A percentile compares a stretch with the other conserved stretches of the same genome.
These are phyloP conservation scores for Centropristis striata DNA, from an alignment of 2,113 vertebrate genomes.

Conservation along the genomic window DNA sequence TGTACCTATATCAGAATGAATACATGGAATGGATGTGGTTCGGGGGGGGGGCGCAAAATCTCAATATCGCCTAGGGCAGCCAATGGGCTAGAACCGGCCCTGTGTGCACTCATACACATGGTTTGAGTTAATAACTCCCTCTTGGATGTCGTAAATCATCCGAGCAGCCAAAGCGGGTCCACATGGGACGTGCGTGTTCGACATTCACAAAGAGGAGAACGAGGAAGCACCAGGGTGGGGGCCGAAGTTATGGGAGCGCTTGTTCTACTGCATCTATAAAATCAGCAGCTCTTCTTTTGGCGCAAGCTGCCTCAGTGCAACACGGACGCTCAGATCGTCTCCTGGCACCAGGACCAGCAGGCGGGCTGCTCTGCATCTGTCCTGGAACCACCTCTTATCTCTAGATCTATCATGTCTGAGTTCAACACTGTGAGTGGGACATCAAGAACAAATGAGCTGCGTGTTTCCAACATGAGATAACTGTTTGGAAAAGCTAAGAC, in stretches of 20 bases:
- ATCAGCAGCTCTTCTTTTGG: neutral
- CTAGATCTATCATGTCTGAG: slow-evolving; percentile 4
- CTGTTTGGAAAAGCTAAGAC: neutral
- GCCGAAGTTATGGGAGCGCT: slow-evolving; percentile 24
- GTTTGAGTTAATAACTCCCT: slow-evolving; percentile 66
- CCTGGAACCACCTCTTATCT: neutral
- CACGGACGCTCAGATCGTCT: neutral
- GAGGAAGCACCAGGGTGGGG: slow-evolving; percentile 23
- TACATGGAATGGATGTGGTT: no score
- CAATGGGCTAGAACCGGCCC: no score
- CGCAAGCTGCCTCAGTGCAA: neutral
- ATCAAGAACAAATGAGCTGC: neutral
- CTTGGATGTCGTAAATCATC: slow-evolving; percentile 55
- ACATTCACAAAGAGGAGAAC: slow-evolving; percentile 16
- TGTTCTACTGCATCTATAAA: slow-evolving; percentile 43
- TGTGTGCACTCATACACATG: slow-evolving; percentile 64
- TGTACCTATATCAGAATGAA: no score
- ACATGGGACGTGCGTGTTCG: slow-evolving; percentile 32
- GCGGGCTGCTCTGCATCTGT: slow-evolving; percentile 11
- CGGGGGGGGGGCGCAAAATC: no score
- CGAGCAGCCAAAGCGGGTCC: slow-evolving; percentile 25
- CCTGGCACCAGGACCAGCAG: slow-evolving; percentile 4
- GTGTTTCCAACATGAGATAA: slow-evolving; percentile 13
- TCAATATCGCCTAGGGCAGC: no score
- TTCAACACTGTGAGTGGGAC: slow-evolving; percentile 5